Evolutionary conservation across 2,888 invertebrate species (phyloP), one percentile per base, ranked within the genome.

Genomic region (Epinotia ramella): DNA sequence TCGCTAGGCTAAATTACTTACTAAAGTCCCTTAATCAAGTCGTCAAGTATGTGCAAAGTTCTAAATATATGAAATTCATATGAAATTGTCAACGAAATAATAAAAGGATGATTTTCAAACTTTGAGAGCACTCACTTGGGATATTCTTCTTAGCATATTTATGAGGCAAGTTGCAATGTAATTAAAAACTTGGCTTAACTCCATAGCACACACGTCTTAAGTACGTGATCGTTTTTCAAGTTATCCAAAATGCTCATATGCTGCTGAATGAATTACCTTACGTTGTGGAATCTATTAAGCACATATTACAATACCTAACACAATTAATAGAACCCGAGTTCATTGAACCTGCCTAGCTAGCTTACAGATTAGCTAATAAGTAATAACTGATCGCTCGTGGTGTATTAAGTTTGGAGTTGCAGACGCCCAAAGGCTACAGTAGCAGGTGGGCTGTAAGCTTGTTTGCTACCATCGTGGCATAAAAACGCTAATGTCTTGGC

Each of bases 181-280:
- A 79, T 79, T 79, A 78, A 79, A 79, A 79, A 78, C 73, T 78
- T 79, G 73, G 78, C 79, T 70, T 56, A 68, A 77, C 77, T 77
- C 77, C 70, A 64, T 60, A 60, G 40, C 59, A 74, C 69, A 73
- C 73, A 71, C 77, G 76, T 74, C 66, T 66, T 75, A 60, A 62
- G 69, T 63, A 76, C 77, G 79, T 77, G 78, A 74, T 69, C 63
- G 65, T 67, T 73, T 78, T 77, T 73, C 66, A 71, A 73, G 73
- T 56, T 63, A 57, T 73, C 62, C 62, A 69, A 76, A 63, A 74
- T 16, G 72, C 62, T 46, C 28, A 66, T 70, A 64, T 24, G 28
- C 64, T 70, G 33, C 44, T 44, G 62, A 71, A 75, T 71, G 49
- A 57, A 67, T 67, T 18, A 18, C 53, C 53, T 53, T 56, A 65